Evolutionary conservation across 1,140 invertebrate genomes (phyloP).

Genomic region (Drosophila truncata): DNA sequence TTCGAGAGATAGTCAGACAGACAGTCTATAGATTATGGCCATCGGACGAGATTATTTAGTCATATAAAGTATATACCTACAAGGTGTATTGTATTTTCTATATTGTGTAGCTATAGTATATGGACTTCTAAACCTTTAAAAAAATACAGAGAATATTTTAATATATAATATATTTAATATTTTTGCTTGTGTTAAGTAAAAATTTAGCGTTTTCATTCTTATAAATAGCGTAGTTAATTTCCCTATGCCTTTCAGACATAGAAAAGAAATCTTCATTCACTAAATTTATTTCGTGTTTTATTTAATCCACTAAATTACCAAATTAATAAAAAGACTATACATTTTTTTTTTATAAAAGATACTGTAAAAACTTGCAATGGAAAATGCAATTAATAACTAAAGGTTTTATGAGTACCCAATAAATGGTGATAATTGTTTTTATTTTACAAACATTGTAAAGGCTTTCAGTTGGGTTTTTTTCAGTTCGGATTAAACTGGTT

Average conservation of each 20-base stretch:
- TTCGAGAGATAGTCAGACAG: slow-evolving; percentile 43
- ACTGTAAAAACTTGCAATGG: background rate
- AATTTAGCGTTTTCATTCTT: no score
- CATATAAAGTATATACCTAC: slow-evolving; percentile 13
- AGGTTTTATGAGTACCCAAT: background rate
- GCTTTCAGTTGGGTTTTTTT: slow-evolving; percentile 15
- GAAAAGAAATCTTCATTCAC: no score
- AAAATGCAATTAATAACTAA: slow-evolving; percentile 10
- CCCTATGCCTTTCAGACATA: no score
- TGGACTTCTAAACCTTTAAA: background rate
- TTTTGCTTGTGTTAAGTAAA: no score
- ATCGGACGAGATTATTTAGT: slow-evolving; percentile 26
- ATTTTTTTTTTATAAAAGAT: no score
- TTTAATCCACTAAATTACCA: no score
- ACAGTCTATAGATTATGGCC: slow-evolving; percentile 40
- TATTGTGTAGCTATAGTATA: background rate
- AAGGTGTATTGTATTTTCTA: slow-evolving; percentile 7
- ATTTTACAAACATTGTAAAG: slow-evolving; percentile 5
- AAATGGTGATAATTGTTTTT: slow-evolving; percentile 27
- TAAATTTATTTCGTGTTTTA: no score
- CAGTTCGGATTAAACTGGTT: slow-evolving; percentile 43
- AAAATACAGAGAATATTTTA: background rate
- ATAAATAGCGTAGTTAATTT: no score
- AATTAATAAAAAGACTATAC: no score
- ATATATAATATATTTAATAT: no score